These are phyloP conservation scores for Hydrotaea cyrtoneurina DNA, from an alignment of 2,888 invertebrate genomes.

Conservation along the genomic window DNA sequence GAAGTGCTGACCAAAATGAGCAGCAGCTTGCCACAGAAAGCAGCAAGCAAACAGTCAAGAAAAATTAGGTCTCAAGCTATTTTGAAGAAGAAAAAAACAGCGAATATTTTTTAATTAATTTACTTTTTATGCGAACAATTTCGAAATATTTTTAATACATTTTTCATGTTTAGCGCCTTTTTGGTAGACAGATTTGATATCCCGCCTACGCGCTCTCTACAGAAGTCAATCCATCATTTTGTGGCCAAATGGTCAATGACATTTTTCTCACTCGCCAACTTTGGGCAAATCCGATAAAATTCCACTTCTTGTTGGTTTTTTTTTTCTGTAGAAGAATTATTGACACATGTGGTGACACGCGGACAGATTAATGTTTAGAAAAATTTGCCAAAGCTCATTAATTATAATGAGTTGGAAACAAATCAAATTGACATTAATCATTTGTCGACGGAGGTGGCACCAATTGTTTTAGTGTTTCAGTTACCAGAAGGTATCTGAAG, in stretches of 20 bases:
- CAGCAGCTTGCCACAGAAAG: not conserved
- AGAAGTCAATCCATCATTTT: not conserved
- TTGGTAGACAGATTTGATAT: too few relatives aligned
- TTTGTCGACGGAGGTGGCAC: not conserved
- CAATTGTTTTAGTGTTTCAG: too few relatives aligned
- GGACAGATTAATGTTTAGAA: constrained; percentile 52
- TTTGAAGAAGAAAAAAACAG: not conserved
- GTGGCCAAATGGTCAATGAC: constrained; percentile 48
- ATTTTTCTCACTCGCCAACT: constrained; percentile 36
- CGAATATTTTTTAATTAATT: not conserved
- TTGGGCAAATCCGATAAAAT: constrained; percentile 28
- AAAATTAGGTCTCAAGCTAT: constrained; percentile 8
- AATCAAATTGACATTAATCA: constrained; percentile 9
- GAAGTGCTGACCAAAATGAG: constrained; percentile 63
- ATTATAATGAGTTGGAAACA: not conserved
- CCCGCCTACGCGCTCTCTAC: too few relatives aligned
- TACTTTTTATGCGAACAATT: too few relatives aligned
- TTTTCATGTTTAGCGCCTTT: too few relatives aligned
- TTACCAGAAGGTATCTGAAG: too few relatives aligned
- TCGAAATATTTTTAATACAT: too few relatives aligned
- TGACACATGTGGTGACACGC: constrained; percentile 47
- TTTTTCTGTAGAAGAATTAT: not conserved
- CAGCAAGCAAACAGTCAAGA: not conserved
- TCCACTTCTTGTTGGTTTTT: not conserved
- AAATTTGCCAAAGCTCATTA: constrained; percentile 30